Percentiles rank a stretch among this genome's conserved stretches.
Conservation (phyloP, 2,113 vertebrate species). For the Stegostoma tigrinum region DNA sequence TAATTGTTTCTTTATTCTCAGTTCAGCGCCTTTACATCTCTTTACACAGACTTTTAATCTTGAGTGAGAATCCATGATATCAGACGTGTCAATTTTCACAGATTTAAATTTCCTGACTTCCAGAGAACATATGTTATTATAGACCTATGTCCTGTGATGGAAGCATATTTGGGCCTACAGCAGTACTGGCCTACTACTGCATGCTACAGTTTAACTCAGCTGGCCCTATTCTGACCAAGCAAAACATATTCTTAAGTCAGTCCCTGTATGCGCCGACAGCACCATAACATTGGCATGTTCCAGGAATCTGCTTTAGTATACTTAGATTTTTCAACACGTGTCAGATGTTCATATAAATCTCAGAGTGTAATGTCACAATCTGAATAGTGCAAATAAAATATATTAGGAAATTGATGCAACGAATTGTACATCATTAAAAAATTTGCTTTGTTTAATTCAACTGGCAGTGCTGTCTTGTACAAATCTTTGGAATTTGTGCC, state of each 20-base stretch:
- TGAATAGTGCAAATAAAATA: conserved; percentile 27
- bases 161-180: not conserved
- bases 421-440: conserved; percentile 46
- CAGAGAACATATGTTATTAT: not conserved
- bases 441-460: conserved; percentile 39
- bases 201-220: not conserved
- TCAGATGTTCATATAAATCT: not conserved
- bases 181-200: not conserved
- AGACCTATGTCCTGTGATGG: not conserved
- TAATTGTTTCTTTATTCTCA: not conserved
- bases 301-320: not conserved
- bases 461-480: conserved; percentile 51
- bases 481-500: conserved; percentile 47
- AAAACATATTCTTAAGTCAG: not conserved
- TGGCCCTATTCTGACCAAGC: not conserved
- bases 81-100: not conserved
- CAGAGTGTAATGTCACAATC: not conserved
- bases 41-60: not conserved
- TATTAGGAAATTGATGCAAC: conserved; percentile 23
- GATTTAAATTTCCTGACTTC: not conserved
- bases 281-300: not conserved
- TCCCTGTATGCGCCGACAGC: not conserved
- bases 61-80: not conserved
- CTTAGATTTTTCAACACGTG: not conserved
- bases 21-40: not conserved